These are phyloP conservation scores for Eurytoma adleriae DNA, from an alignment of 2,888 invertebrate species.

Conservation along the genomic window DNA sequence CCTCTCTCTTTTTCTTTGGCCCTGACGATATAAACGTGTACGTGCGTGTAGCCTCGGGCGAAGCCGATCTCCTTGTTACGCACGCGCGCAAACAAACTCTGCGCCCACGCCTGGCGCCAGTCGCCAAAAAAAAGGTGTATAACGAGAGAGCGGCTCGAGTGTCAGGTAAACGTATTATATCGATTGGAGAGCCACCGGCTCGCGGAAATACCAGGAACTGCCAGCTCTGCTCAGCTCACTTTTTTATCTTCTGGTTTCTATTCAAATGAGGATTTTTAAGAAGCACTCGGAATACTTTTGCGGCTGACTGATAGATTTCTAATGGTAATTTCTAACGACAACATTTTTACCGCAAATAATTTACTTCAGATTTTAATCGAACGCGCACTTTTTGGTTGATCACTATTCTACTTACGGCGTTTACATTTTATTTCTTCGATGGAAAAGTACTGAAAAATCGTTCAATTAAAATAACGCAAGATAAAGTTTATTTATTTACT, in stretches of 20 bases:
- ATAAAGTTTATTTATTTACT: no score
- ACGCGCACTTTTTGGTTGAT: no score
- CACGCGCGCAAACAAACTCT: slow-evolving; percentile 59
- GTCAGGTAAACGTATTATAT: slow-evolving; percentile 20
- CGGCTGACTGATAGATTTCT: no score
- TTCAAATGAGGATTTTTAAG: no score
- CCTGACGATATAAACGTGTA: slow-evolving; percentile 33
- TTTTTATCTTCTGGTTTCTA: neutral
- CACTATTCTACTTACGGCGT: no score
- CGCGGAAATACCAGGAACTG: slow-evolving; percentile 39
- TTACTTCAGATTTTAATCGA: no score
- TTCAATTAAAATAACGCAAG: no score
- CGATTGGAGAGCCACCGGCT: neutral
- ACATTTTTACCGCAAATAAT: no score
- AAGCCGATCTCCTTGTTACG: slow-evolving; percentile 44
- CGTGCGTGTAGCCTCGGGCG: slow-evolving; percentile 50
- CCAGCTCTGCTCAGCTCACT: neutral
- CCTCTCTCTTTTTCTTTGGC: slow-evolving; percentile 56
- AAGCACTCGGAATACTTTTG: no score
- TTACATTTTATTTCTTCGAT: no score
- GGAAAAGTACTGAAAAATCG: no score
- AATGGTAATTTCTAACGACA: no score
- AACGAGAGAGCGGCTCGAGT: slow-evolving; percentile 21
- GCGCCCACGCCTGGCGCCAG: slow-evolving; percentile 70
- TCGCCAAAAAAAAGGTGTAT: slow-evolving; percentile 37